A percentile compares a stretch with the other conserved stretches of the same genome.
Conservation (phyloP, 2,797 vertebrate genomes). For the Acipenser transmontanus region DNA sequence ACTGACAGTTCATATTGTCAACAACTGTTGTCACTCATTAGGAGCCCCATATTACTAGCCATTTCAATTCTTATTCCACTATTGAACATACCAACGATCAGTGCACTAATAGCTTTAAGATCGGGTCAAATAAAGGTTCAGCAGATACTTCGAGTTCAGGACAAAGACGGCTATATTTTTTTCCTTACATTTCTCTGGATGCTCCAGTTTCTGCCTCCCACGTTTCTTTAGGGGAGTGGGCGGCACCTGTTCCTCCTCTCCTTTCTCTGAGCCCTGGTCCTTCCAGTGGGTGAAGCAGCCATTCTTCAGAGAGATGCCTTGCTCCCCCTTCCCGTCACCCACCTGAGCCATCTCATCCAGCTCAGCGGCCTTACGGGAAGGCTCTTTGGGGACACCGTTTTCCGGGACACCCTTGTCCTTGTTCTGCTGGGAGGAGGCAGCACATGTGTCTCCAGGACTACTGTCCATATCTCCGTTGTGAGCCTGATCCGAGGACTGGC, state of each 20-base stretch:
- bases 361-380: constrained; percentile 44
- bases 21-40: no score
- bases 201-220: constrained; percentile 78
- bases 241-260: constrained; percentile 59
- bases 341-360: constrained; percentile 52
- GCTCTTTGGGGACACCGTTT: constrained; percentile 47
- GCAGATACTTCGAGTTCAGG: no score
- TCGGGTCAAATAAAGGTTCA: no score
- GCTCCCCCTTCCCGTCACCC: constrained; percentile 44
- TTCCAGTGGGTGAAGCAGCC: constrained; percentile 68
- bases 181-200: constrained; percentile 77
- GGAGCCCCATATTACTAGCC: no score
- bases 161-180: no score
- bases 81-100: no score
- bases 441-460: constrained; percentile 46
- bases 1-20: no score
- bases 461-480: constrained; percentile 74
- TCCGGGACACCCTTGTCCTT: constrained; percentile 56
- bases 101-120: no score
- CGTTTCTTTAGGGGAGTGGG: constrained; percentile 62
- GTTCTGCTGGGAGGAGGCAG: constrained; percentile 57
- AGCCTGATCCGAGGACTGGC: constrained; percentile 63
- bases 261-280: constrained; percentile 59
- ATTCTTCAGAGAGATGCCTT: constrained; percentile 70
- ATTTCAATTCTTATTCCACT: no score